Base-by-base conservation (phyloP, 1,140 invertebrate species). In the Episyrphus balteatus region DNA sequence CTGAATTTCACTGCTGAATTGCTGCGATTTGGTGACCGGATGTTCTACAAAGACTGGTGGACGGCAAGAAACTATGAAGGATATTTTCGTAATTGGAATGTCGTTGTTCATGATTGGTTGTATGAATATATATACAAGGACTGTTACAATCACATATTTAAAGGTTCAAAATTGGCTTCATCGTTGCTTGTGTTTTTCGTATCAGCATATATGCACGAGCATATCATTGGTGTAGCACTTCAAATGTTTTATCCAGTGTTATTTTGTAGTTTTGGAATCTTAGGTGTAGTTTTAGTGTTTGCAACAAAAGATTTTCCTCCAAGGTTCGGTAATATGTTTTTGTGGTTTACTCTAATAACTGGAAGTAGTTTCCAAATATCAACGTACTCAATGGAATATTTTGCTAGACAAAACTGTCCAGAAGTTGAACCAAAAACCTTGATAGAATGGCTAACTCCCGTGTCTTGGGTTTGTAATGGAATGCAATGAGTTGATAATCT, bases 11-110 rank as follows among this genome's bases (percentile, higher is more conserved):
- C 82, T 58, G 86, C 88, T 3, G 92, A 96, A 69, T 76, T 94
- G 66, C 56, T 93, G 11, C 75, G 73, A 41, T 96, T 96, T 69
- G 87, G 81, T 6, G 92, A 95, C 66, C 73, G 88, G 48, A 74
- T 82, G 55, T 92, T 90, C 69, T 91, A 92, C 58, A 81, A 92
- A 82, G 91, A 95, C 57, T 98, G 93, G 94, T 98, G 94, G 94
- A 94, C 88, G 41, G 82, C 81, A 7, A 82, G 80, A 2, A 81
- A 80, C 2, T 95, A 85, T 62, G 77, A 78, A 0, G 75, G 72
- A 6, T 98, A 85, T 61, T 97, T 92, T 62, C 77, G 91, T 14
- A 88, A 84, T 8, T 98, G 94, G 93, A 98, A 98, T 64, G 76
- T 88, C 12, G 81, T 96, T 0, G 92, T 98, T 0, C 85, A 95